Evolutionary conservation across 2,888 invertebrate species (phyloP).

Genomic region (Loripinus fragilis): DNA sequence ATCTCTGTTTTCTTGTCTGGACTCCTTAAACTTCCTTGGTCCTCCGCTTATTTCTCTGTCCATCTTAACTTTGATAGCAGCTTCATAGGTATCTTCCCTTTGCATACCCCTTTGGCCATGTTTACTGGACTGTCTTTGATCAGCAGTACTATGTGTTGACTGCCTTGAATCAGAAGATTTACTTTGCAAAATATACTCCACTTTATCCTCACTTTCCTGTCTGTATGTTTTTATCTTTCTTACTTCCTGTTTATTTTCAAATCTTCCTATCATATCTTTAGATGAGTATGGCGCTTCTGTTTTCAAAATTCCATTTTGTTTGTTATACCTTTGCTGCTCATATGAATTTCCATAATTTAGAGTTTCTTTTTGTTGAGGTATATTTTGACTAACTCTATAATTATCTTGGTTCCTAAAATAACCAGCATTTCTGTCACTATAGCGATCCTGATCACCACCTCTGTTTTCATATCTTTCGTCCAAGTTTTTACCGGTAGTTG

Average conservation of each 20-base stretch:
- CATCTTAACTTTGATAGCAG: constrained; percentile 11
- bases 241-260: not conserved
- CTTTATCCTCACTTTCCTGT: constrained; percentile 36
- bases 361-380: not conserved
- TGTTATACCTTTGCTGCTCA: too few species aligned
- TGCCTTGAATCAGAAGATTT: constrained; percentile 36
- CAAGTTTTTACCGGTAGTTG: not conserved
- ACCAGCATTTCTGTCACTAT: constrained; percentile 21
- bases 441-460: constrained; percentile 11
- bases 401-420: not conserved
- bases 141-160: not conserved
- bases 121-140: not conserved
- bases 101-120: not conserved
- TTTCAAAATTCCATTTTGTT: not conserved
- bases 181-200: constrained; percentile 53
- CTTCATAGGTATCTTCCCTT: not conserved
- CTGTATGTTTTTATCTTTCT: not conserved
- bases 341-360: too few species aligned
- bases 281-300: constrained; percentile 6
- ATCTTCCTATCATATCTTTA: not conserved
- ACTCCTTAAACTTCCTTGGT: not conserved
- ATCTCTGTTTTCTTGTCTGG: not conserved
- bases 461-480: not conserved
- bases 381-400: not conserved
- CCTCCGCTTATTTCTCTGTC: not conserved